Evolutionary conservation across 2,888 invertebrate species (phyloP).

Genomic region (Drosophila paranaensis): DNA sequence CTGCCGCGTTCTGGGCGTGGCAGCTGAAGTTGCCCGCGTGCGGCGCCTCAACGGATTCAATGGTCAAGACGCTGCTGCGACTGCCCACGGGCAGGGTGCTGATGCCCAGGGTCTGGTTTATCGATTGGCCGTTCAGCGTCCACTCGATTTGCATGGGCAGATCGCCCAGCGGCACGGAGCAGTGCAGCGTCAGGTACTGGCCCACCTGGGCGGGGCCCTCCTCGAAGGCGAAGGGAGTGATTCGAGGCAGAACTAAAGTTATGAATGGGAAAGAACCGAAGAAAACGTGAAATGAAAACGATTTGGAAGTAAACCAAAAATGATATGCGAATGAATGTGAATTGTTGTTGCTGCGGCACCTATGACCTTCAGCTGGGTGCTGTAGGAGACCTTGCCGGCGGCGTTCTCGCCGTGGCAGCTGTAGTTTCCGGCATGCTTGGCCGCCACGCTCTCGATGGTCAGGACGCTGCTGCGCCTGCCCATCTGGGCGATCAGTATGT

Average conservation of each 20-base stretch:
- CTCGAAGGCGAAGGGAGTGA: conserved; percentile 92
- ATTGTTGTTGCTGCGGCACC: conserved; percentile 85
- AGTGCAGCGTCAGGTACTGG: conserved; percentile 88
- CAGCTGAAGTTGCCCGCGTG: conserved; percentile 92
- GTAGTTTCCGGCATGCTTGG: conserved; percentile 90
- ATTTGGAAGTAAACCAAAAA: conserved; percentile 23
- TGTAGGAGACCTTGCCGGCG: conserved; percentile 89
- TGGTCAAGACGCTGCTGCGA: conserved; percentile 88
- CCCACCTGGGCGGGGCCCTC: conserved; percentile 91
- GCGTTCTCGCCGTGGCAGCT: conserved; percentile 90
- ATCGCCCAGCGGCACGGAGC: conserved; percentile 91
- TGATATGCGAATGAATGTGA: conserved; percentile 1
- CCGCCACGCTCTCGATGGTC: conserved; percentile 89
- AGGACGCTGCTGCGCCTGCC: conserved; percentile 89
- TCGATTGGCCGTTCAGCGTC: conserved; percentile 87
- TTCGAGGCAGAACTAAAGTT: conserved; percentile 90
- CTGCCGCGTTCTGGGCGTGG: conserved; percentile 90
- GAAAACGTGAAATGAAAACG: conserved; percentile 12
- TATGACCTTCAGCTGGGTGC: conserved; percentile 90
- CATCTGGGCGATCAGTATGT: conserved; percentile 86
- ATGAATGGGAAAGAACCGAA: conserved; percentile 23
- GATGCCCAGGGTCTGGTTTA: conserved; percentile 87
- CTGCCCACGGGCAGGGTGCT: conserved; percentile 85
- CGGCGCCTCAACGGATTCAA: conserved; percentile 87
- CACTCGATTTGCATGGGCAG: conserved; percentile 91